A percentile compares a stretch with the other conserved stretches of the same genome.
Evolutionary conservation across 2,797 vertebrate genomes (phyloP).

Genomic region (Hippoglossus hippoglossus): DNA sequence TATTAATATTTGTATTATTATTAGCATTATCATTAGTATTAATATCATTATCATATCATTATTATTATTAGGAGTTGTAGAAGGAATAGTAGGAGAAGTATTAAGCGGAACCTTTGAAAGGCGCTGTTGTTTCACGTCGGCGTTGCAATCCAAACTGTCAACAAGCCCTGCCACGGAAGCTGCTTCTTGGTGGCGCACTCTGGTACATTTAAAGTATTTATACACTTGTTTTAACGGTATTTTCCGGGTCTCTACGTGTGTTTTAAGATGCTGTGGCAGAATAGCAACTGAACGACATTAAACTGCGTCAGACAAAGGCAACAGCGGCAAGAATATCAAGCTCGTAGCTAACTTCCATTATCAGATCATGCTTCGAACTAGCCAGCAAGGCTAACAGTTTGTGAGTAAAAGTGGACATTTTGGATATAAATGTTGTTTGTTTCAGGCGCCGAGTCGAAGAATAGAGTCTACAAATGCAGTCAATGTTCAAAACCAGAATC

Average conservation of each 20-base stretch:
- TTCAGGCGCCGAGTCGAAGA: too few species aligned
- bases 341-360: too few species aligned
- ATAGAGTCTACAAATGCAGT: too few species aligned
- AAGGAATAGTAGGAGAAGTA: background rate
- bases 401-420: background rate
- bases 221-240: background rate
- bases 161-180: slow-evolving; percentile 14
- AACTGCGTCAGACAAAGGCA: too few species aligned
- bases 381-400: background rate
- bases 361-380: rapidly evolving
- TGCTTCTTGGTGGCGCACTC: rapidly evolving
- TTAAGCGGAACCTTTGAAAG: slow-evolving; percentile 59
- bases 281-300: background rate
- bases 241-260: rapidly evolving
- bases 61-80: background rate
- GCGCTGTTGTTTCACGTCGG: slow-evolving; percentile 50
- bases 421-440: too few species aligned
- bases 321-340: too few species aligned
- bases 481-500: background rate
- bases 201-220: background rate
- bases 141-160: background rate
- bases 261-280: background rate
- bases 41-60: background rate
- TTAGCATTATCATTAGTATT: too few species aligned
- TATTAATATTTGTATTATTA: too few species aligned